Evolutionary conservation across 2,797 vertebrate species (phyloP), one percentile per base, ranked within the genome.

Genomic region (Apogon talboti): DNA sequence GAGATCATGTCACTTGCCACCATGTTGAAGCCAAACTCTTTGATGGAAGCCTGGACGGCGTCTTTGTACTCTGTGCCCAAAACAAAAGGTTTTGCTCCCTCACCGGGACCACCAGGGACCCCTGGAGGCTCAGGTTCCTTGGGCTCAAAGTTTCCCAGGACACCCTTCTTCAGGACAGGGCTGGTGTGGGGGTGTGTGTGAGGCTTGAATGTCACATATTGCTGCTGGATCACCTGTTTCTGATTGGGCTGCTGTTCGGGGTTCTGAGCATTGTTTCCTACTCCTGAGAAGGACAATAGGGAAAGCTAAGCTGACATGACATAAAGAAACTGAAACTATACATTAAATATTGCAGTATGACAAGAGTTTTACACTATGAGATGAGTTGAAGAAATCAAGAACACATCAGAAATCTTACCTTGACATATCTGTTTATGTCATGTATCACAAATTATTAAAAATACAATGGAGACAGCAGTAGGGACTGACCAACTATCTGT

Each of bases 21-120:
- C 97, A 99, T 99, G 90, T 99, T 99, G 94, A 99, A 99, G 76
- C 98, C 98, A 89, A 98, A 99, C 87, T 99, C 98, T 82, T 97
- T 98, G 88, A 99, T 95, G 91, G 96, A 96, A 82, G 93, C 93
- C 92, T 98, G 96, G 86, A 96, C 57, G 0, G 95, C 85, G 1
- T 97, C 96, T 88, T 98, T 98, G 92, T 97, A 96, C 82, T 99
- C 98, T 41, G 95, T 79, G 77, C 96, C 96, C 79, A 99, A 92
- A 74, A 97, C 86, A 77, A 96, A 96, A 3, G 95, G 88, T 88
- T 98, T 96, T 0, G 95, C 96, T 59, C 91, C 96, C 82, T 99
- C 97, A 83, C 98, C 98, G 19, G 96, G 96, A 57, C 98, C 97
- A 12, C 78, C 92, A 7, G 88, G 93, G 59, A 97, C 87, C 61